Evolutionary conservation across 2,888 invertebrate species (phyloP).

Genomic region (Heliconius aoede): DNA sequence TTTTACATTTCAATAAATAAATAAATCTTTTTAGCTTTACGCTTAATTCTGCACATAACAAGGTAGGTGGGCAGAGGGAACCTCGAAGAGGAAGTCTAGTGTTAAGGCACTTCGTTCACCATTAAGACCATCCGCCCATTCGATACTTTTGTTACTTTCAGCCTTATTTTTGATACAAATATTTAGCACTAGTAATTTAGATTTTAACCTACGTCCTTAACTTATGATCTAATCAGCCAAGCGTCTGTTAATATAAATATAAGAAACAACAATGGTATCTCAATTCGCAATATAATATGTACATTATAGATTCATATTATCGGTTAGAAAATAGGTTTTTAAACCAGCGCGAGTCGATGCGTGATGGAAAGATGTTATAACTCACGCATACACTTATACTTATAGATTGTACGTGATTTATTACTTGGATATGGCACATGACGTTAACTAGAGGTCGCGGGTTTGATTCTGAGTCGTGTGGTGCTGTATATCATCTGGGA

Average conservation of each 20-base stretch:
- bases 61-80: no score
- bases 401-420: conserved; percentile 1
- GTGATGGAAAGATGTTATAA: neutral
- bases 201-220: neutral
- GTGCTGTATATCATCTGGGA: no score
- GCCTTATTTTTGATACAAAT: neutral
- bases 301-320: conserved; percentile 3
- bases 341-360: conserved; percentile 19
- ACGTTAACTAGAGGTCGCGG: neutral
- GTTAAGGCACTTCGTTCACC: no score
- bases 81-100: no score
- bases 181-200: neutral
- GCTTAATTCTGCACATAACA: no score
- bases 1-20: no score
- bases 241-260: neutral
- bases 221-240: neutral
- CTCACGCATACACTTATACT: neutral
- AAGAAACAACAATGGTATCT: neutral
- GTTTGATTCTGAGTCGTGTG: neutral
- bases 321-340: conserved; percentile 14
- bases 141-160: no score
- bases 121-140: no score
- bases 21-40: no score
- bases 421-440: neutral
- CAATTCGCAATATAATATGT: neutral